Base-by-base conservation (phyloP, 1,140 invertebrate genomes). In the Ylistrum balloti region DNA sequence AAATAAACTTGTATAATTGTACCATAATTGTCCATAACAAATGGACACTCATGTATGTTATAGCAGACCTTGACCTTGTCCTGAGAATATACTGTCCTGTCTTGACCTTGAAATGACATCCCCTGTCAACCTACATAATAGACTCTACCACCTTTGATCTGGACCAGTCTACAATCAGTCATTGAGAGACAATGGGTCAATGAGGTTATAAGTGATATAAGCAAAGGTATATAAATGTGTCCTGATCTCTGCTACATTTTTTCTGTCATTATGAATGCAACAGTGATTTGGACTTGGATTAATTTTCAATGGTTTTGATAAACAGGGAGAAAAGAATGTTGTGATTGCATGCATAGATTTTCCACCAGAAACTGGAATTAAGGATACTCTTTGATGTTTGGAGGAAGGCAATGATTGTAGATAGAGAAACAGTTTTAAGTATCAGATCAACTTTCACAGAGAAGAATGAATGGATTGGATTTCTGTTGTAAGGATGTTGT, bases 261-360 rank as follows among this genome's bases (percentile, higher is more conserved):
- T 74, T 74, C 0, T 74, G 28, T 74, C 56, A 74, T 74, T 74
- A 74, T 74, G n/a, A 17, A 74, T 74, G 56, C 56, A 74, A 74
- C 56, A 28, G 22, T 11, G 56, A 74, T 28, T 74, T 74, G 56
- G 56, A 74, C 56, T 74, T 28, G 56, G 56, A 28, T 74, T 74
- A 74, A 74, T 74, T 74, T 74, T 74, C 56, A 28, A n/a, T 74
- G 56, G n/a, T 28, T 74, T 74, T 74, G 56, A 56, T 74, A n/a
- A 74, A 17, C 20, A n/a, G n/a, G 56, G 22, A 74, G 56, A 74
- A 28, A 74, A 11, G 28, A 74, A 74, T 74, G 56, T 28, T 0
- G 56, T 74, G 22, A 28, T 74, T 74, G 56, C 56, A 74, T 74
- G 56, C n/a, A 9, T 74, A 28, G 0, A 5, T n/a, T 74, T n/a